Evolutionary conservation across 1,140 invertebrate species (phyloP).

Genomic region (Calycopis cecrops): DNA sequence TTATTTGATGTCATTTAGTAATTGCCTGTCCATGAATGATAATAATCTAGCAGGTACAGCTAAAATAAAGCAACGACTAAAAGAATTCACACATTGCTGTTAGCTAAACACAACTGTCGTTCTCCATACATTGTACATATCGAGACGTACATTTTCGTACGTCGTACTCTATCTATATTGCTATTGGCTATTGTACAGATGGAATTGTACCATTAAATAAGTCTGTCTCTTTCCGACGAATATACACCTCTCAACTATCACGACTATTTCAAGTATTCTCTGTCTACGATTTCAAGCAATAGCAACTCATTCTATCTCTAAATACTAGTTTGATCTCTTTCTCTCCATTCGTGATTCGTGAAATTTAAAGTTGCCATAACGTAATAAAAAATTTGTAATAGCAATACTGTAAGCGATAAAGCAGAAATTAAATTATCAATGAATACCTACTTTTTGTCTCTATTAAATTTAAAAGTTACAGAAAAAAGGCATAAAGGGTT

Average conservation of each 20-base stretch:
- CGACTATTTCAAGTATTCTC: no score
- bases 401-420: no score
- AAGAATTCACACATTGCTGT: conserved; percentile 63
- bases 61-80: conserved; percentile 50
- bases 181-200: conserved; percentile 35
- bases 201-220: conserved; percentile 22
- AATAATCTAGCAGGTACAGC: conserved; percentile 18
- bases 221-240: conserved; percentile 10
- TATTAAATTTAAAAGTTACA: no score
- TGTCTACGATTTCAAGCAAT: no score
- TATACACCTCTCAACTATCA: conserved; percentile 18
- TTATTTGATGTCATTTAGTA: conserved; percentile 9
- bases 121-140: conserved; percentile 19
- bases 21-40: conserved; percentile 33
- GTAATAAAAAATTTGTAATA: no score
- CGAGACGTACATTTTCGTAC: conserved; percentile 21
- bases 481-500: no score
- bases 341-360: no score
- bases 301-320: conserved; percentile 18
- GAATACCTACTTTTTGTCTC: no score
- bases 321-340: no score
- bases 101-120: conserved; percentile 37
- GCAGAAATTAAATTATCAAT: no score
- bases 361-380: no score
- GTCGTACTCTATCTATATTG: conserved; percentile 34